Base-by-base conservation (phyloP, 2,888 invertebrate genomes). In the Monochamus alternatus region DNA sequence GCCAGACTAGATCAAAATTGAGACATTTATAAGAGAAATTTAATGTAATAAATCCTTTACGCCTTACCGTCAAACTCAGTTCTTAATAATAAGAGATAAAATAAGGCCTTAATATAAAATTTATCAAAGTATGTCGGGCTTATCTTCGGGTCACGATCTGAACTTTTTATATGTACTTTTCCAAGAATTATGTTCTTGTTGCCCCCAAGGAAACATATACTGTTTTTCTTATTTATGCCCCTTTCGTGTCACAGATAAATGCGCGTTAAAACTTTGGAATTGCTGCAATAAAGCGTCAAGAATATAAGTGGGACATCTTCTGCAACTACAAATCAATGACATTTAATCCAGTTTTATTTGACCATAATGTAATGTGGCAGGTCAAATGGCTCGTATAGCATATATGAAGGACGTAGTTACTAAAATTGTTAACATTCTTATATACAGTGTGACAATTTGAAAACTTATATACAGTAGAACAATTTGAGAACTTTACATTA, bases 211-310 rank as follows among this genome's bases (percentile, higher is more conserved):
- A 55, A 55, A 55, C 55, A 55, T 55, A 55, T 55, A 55, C 4
- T 12, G 55, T 14, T 55, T 22, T 22, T n/a, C 22, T 55, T 55
- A 55, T 55, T 55, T 55, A 55, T 55, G 55, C 14, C 7, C n/a
- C 55, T 55, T 55, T 55, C 55, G 55, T 55, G 55, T 55, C 55
- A 8, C n/a, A 55, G 55, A 55, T 55, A 55, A 55, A 14, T 22
- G 55, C 55, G 14, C 55, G 14, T 55, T 55, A 55, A 55, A 55
- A 55, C 55, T 55, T 55, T 22, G 55, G 55, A 55, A 55, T 55
- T 14, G 55, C 55, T 55, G 55, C 55, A 55, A 55, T 55, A 55
- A 55, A 55, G 22, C 14, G 55, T n/a, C 55, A 14, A 55, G 14
- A 55, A 55, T 14, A n/a, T 55, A 55, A 55, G 55, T 55, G 10